Evolutionary conservation across 2,888 invertebrate genomes (phyloP).

Genomic region (Strigamia maritima): DNA sequence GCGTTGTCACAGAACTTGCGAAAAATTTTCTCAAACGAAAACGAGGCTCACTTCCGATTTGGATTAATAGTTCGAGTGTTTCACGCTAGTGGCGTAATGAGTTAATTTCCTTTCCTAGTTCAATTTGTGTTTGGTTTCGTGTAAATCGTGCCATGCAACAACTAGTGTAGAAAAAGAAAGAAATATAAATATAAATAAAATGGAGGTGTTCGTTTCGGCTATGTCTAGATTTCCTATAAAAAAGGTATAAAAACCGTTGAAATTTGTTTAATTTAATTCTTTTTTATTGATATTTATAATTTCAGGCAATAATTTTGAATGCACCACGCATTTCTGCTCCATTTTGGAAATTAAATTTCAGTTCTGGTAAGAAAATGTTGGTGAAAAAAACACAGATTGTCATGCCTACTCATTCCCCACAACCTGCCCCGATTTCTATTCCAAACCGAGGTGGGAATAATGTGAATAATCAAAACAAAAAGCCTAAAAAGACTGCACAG

Average conservation of each 20-base stretch:
- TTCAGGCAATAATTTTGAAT: not conserved
- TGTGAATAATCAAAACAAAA: not conserved
- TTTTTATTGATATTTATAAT: not conserved
- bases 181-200: not conserved
- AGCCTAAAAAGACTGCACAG: not conserved
- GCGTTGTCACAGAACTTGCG: not conserved
- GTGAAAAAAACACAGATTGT: not conserved
- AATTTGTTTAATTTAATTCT: not conserved
- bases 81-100: no score
- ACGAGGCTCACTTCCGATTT: not conserved
- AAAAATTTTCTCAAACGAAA: not conserved
- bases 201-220: conserved; percentile 4
- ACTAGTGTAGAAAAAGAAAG: no score
- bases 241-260: not conserved
- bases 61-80: not conserved
- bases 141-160: no score
- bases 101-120: no score
- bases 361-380: not conserved
- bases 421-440: not conserved
- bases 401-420: not conserved
- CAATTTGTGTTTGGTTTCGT: no score
- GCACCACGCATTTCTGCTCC: not conserved
- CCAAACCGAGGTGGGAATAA: not conserved
- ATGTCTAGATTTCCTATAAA: not conserved
- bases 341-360: not conserved